phyloP scores from a whole-genome alignment of 2,113 vertebrate species.

The Spizaetus ornatus region DNA sequence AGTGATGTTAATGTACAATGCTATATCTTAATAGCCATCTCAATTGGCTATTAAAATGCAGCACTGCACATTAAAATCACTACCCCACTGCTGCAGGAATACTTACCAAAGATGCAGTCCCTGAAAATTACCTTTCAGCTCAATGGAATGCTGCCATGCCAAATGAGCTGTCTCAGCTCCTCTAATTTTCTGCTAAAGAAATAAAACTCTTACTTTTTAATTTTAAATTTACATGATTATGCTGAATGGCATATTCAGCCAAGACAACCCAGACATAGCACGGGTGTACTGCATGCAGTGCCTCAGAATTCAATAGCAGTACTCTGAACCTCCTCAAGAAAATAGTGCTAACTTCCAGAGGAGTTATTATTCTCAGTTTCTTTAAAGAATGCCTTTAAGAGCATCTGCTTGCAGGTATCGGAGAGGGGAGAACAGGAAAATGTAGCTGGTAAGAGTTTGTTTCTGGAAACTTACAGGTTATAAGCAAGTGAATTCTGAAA shows the following conservation, averaged over 20 bases:
- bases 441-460: background rate
- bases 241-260: background rate
- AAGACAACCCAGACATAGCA: background rate
- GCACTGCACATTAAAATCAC: constrained; percentile 33
- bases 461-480: background rate
- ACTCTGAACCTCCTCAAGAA: background rate
- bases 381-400: background rate
- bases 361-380: background rate
- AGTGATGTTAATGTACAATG: constrained; percentile 10
- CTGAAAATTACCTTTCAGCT: constrained; percentile 31
- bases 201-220: background rate
- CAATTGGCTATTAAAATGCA: constrained; percentile 51
- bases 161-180: background rate
- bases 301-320: background rate
- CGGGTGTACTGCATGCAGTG: background rate
- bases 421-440: background rate
- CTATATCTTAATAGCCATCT: constrained; percentile 44
- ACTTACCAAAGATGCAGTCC: background rate
- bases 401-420: background rate
- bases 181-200: constrained; percentile 28
- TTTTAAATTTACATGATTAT: background rate
- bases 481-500: background rate
- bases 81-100: background rate
- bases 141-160: background rate
- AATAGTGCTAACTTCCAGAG: background rate